These are phyloP conservation scores for Erinaceus europaeus DNA, from an alignment of 2,113 vertebrate species.

Conservation along the genomic window DNA sequence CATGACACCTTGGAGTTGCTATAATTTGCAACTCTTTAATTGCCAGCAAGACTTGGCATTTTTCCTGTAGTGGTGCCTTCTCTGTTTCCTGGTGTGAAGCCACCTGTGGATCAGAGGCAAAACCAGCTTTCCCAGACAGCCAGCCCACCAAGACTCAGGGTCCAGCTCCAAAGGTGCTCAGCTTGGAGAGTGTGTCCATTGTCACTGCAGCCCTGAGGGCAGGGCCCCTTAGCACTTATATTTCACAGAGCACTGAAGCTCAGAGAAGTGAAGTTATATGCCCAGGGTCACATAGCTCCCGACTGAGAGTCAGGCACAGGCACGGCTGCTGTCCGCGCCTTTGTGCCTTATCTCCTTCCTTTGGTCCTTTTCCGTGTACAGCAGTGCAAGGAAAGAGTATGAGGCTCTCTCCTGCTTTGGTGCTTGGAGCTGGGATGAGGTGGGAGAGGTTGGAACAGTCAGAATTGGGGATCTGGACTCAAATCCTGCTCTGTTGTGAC, in stretches of 20 bases:
- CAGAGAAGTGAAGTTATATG: too few species aligned
- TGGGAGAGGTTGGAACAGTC: background rate
- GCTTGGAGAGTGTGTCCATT: background rate
- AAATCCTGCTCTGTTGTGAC: background rate
- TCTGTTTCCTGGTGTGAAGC: background rate
- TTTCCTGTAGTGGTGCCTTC: background rate
- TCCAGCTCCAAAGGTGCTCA: background rate
- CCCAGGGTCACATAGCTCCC: background rate
- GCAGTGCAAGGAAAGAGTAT: background rate
- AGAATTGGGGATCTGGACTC: background rate
- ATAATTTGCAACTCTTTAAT: background rate
- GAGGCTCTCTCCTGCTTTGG: background rate
- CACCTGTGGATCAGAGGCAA: background rate
- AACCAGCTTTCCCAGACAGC: background rate
- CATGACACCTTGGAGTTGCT: background rate
- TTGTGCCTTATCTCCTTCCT: background rate
- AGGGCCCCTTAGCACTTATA: rapidly evolving
- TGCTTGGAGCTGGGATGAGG: background rate
- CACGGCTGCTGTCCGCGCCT: background rate
- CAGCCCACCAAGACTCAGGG: background rate
- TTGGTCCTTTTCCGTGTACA: background rate
- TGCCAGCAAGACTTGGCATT: background rate
- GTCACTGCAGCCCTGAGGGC: background rate
- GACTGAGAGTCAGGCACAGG: too few species aligned
- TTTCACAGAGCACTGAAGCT: background rate